Conservation (phyloP, 2,888 invertebrate genomes). For the Brachyopa scutellaris region DNA sequence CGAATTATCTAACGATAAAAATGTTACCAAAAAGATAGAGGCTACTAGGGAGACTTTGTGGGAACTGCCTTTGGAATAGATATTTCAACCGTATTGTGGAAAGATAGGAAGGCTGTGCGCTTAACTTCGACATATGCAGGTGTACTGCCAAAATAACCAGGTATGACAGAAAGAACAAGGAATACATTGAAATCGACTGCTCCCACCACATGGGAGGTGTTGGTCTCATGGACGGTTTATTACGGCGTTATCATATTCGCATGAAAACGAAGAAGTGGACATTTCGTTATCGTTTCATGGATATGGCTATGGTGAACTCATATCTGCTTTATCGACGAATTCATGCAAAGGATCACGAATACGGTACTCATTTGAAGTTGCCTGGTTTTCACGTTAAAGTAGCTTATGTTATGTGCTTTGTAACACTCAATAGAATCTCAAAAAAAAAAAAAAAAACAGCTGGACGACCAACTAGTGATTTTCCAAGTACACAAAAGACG, state of each 20-base stretch:
- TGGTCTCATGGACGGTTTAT: too few relatives aligned
- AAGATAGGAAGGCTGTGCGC: not conserved
- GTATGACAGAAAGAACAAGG: not conserved
- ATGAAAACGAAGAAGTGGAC: not conserved
- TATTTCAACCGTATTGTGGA: not conserved
- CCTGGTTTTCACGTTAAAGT: not conserved
- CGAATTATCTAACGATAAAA: not conserved
- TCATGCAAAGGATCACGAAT: not conserved
- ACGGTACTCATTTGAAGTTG: not conserved
- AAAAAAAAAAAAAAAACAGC: slow-evolving; percentile 8
- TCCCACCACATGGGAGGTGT: too few relatives aligned
- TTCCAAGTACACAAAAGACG: too few relatives aligned
- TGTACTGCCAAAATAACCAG: not conserved
- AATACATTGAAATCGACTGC: not conserved
- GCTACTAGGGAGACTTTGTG: not conserved
- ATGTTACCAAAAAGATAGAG: not conserved
- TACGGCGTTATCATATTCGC: too few relatives aligned
- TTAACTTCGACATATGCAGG: not conserved
- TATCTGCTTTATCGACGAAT: not conserved
- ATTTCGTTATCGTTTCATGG: too few relatives aligned
- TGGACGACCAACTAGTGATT: not conserved
- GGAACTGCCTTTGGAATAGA: not conserved
- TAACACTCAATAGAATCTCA: not conserved
- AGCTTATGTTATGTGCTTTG: not conserved
- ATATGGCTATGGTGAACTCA: not conserved